phyloP scores from a whole-genome alignment of 2,888 invertebrate genomes.

The Nipponacmea schrenckii region DNA sequence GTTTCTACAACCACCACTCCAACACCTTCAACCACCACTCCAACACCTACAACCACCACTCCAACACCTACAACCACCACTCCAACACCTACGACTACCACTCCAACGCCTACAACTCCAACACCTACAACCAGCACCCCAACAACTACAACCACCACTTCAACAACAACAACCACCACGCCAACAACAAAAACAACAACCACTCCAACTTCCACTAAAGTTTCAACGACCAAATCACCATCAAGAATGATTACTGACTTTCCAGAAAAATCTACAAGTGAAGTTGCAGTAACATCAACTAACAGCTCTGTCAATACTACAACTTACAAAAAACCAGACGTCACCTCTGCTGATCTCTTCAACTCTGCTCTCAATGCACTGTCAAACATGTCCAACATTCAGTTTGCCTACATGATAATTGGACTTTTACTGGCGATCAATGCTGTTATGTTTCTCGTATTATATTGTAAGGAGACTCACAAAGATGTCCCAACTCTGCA shows the following conservation, averaged over 20 bases:
- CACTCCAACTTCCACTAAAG: background rate
- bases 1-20: conserved; percentile 24
- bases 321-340: conserved; percentile 7
- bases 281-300: conserved; percentile 19
- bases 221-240: conserved; percentile 10
- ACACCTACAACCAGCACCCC: conserved; percentile 14
- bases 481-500: conserved; percentile 24
- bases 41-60: conserved; percentile 20
- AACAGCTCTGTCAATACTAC: conserved; percentile 29
- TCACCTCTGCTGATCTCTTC: conserved; percentile 37
- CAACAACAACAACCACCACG: conserved; percentile 17
- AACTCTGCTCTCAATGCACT: conserved; percentile 38
- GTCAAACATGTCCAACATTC: conserved; percentile 57
- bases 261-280: conserved; percentile 9
- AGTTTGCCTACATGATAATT: conserved; percentile 67
- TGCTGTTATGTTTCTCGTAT: conserved; percentile 61
- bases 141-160: conserved; percentile 25
- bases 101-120: conserved; percentile 22
- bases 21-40: conserved; percentile 19
- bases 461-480: conserved; percentile 58
- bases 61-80: conserved; percentile 23
- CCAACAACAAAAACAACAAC: background rate
- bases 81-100: conserved; percentile 15
- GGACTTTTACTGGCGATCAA: conserved; percentile 62
- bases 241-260: conserved; percentile 16